Conservation (phyloP, 2,113 vertebrate genomes). For the Sceloporus tristichus region DNA sequence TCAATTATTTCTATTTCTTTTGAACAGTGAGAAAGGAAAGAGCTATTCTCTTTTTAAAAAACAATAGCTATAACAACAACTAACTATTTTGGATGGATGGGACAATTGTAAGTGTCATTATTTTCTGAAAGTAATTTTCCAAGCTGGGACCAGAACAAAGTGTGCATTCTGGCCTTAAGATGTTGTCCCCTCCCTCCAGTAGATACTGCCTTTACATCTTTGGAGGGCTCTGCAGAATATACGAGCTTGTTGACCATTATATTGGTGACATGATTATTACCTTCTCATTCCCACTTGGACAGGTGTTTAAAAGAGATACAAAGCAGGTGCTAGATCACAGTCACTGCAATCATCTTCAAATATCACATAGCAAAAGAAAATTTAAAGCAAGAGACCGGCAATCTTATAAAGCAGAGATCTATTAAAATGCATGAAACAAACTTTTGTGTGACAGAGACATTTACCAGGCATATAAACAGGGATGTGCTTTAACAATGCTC, state of each 20-base stretch:
- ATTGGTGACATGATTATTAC: background rate
- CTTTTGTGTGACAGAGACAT: background rate
- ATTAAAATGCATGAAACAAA: background rate
- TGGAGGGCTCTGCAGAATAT: background rate
- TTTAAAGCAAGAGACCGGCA: background rate
- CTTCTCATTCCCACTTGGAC: background rate
- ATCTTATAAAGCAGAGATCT: background rate
- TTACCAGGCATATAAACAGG: background rate
- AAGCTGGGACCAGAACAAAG: too few species aligned
- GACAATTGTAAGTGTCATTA: too few species aligned
- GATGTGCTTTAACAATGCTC: background rate
- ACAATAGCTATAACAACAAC: too few species aligned
- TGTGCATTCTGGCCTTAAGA: background rate
- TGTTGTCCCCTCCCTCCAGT: background rate
- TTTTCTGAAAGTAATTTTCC: too few species aligned
- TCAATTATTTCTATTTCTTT: too few species aligned
- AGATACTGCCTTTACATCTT: background rate
- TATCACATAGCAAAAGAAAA: background rate
- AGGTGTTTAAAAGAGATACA: background rate
- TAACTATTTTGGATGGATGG: too few species aligned
- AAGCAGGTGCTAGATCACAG: background rate
- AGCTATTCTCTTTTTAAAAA: too few species aligned
- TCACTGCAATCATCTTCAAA: background rate
- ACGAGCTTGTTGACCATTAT: background rate
- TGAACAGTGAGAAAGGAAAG: too few species aligned